Conservation (phyloP, 2,113 vertebrate genomes). For the Megaceryle maxima region DNA sequence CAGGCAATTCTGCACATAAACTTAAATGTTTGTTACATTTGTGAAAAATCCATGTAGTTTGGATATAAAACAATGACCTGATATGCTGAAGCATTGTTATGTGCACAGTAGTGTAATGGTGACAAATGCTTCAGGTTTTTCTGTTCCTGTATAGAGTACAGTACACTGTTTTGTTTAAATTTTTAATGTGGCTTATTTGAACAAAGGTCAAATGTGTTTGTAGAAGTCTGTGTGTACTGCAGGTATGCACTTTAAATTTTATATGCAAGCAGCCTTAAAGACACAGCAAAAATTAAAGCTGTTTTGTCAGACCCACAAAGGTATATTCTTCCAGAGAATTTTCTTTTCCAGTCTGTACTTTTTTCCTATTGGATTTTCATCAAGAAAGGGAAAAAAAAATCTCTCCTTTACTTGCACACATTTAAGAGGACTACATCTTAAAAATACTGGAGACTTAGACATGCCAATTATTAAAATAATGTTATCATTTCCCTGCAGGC, state of each 20-base stretch:
- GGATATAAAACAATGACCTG: background rate
- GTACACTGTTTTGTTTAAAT: background rate
- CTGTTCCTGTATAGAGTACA: background rate
- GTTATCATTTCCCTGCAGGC: constrained; percentile 30
- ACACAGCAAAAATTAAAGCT: background rate
- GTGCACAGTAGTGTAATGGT: background rate
- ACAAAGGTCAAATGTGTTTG: background rate
- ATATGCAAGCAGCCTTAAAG: background rate
- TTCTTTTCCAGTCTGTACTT: background rate
- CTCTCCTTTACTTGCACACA: background rate
- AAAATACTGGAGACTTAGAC: background rate
- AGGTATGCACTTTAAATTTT: background rate
- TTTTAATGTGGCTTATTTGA: background rate
- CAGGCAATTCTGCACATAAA: background rate
- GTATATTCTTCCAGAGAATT: background rate
- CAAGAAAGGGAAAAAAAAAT: background rate
- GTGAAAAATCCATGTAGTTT: background rate
- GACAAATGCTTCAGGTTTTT: background rate
- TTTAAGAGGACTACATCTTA: background rate
- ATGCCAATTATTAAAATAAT: background rate
- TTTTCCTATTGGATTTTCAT: background rate
- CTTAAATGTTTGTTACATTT: background rate
- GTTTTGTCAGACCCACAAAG: background rate
- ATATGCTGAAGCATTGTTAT: background rate
- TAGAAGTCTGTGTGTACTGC: background rate